These are phyloP conservation scores for Terrapene triunguis DNA, from an alignment of 2,113 vertebrate genomes.

Conservation along the genomic window DNA sequence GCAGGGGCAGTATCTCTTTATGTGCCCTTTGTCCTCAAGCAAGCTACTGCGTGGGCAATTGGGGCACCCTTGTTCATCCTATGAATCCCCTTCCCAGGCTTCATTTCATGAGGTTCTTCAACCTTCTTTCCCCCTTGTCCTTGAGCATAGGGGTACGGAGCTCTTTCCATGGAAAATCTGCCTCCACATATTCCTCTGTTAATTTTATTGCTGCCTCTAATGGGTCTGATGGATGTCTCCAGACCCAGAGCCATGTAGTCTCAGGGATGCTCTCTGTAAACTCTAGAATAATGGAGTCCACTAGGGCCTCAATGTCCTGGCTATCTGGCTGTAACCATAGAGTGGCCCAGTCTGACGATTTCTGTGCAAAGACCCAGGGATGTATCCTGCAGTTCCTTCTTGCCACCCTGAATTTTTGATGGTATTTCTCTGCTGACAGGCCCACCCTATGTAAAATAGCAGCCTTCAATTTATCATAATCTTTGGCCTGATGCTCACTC, in stretches of 20 bases:
- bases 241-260: not conserved
- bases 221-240: not conserved
- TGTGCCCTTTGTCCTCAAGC: too few species aligned
- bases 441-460: not conserved
- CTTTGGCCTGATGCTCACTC: not conserved
- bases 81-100: too few species aligned
- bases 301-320: not conserved
- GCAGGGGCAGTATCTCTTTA: too few species aligned
- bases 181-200: too few species aligned
- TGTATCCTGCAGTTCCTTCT: not conserved
- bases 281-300: not conserved
- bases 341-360: not conserved
- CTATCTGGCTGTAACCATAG: not conserved
- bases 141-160: too few species aligned
- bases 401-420: not conserved
- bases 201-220: not conserved
- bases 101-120: too few species aligned
- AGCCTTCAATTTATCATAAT: not conserved
- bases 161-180: too few species aligned
- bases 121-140: too few species aligned
- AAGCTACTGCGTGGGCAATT: too few species aligned
- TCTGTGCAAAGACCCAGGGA: not conserved
- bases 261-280: not conserved
- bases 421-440: not conserved
- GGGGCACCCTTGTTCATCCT: too few species aligned